A percentile compares a stretch with the other conserved stretches of the same genome.
Conservation (phyloP, 2,113 vertebrate species). For the Boulengeromyrus knoepffleri region DNA sequence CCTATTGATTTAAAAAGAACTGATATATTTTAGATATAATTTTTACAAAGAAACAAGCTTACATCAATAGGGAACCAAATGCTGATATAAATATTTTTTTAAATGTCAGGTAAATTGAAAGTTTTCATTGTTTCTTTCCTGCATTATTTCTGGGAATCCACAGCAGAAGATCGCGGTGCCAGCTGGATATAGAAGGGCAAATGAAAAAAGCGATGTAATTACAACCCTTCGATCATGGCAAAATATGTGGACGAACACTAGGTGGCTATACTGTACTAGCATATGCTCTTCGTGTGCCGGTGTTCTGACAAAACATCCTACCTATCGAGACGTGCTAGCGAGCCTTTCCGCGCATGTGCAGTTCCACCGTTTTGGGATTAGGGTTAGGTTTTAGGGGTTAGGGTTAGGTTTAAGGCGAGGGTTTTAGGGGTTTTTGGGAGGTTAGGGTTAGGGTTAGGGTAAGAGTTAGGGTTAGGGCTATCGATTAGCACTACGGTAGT, state of each 20-base stretch:
- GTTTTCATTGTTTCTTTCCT: background rate
- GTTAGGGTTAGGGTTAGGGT: too few species aligned
- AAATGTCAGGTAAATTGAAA: background rate
- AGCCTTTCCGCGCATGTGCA: too few species aligned
- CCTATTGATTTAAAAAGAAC: too few species aligned
- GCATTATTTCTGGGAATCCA: background rate
- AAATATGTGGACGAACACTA: slow-evolving; percentile 27
- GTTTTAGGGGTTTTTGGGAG: too few species aligned
- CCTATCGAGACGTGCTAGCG: too few species aligned
- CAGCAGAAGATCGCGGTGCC: background rate
- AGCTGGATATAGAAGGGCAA: background rate
- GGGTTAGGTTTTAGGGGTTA: too few species aligned
- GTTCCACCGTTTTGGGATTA: too few species aligned
- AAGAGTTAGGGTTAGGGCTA: too few species aligned
- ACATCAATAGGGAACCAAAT: background rate
- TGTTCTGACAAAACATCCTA: too few species aligned
- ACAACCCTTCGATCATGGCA: background rate
- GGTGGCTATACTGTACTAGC: slow-evolving; percentile 28
- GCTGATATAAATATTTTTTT: background rate
- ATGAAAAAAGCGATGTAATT: slow-evolving; percentile 61
- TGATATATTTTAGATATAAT: background rate
- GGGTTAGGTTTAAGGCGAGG: too few species aligned
- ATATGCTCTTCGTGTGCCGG: background rate
- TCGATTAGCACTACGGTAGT: too few species aligned
- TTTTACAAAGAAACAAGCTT: background rate